Percentiles rank a stretch among this genome's conserved stretches.
Evolutionary conservation across 2,888 invertebrate species (phyloP).

Genomic region (Microctonus hyperodae): DNA sequence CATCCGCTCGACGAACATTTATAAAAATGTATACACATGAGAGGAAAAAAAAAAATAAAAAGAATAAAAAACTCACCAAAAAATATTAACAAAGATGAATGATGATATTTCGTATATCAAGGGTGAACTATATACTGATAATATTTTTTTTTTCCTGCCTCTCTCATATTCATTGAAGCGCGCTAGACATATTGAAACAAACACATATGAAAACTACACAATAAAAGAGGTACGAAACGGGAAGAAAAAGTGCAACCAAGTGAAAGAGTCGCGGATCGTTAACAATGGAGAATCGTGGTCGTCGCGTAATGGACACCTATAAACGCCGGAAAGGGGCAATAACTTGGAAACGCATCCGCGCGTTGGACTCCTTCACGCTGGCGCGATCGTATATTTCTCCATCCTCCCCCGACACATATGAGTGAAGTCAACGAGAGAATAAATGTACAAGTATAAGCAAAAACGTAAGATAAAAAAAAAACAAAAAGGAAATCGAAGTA

Average conservation of each 20-base stretch:
- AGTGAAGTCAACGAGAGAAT: not conserved
- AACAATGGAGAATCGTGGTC: slow-evolving; percentile 39
- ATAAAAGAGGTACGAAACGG: not conserved
- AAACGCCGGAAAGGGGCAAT: slow-evolving; percentile 56
- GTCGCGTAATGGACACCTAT: slow-evolving; percentile 54
- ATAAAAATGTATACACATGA: not conserved
- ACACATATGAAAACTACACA: not conserved
- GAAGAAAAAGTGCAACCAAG: slow-evolving; percentile 15
- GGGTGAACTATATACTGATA: no score
- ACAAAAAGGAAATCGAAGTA: not conserved
- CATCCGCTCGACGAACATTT: slow-evolving; percentile 3
- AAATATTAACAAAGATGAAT: no score
- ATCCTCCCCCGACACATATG: not conserved
- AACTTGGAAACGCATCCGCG: slow-evolving; percentile 50
- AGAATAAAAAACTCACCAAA: not conserved
- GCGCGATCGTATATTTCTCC: slow-evolving; percentile 32
- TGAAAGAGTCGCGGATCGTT: slow-evolving; percentile 35
- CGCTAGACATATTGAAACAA: not conserved
- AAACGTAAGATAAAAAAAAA: not conserved
- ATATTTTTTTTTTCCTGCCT: no score
- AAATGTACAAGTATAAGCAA: slow-evolving; percentile 10
- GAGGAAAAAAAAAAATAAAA: not conserved
- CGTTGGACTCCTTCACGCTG: slow-evolving; percentile 38
- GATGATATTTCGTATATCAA: no score
- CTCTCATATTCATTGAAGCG: no score